Base-by-base conservation (phyloP, 1,140 invertebrate species). In the Eciton burchellii region DNA sequence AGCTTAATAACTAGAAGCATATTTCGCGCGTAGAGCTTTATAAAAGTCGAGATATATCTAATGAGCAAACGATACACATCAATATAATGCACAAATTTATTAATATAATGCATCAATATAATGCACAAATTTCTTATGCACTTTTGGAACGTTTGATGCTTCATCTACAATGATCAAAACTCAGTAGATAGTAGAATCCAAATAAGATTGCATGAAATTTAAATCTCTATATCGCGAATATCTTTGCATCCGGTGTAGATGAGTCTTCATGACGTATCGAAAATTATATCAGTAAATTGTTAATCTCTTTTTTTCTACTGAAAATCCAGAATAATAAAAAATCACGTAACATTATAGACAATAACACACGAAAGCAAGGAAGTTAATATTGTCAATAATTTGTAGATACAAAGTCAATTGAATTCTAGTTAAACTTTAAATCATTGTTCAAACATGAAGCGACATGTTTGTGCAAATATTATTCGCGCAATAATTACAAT, bases 1-100 rank as follows among this genome's bases (percentile, higher is more conserved):
- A 65, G 29, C 47, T 76, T 76, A 76, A 45, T 26, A 76, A 76
- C 45, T 76, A 62, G 29, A 9, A 65, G 65, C 26, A 14, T 76
- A 41, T 24, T 19, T 76, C 60, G 73, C 73, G 19, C 12, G 4
- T 54, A 35, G 14, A 76, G 12, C 21, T 65, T 49, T 35, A 45
- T 65, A 49, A 65, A 76, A 76, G 4, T 65, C 29, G 47, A 65
- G 45, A 41, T 76, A 76, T 4, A 54, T 41, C 41, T 52, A 76
- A 52, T 65, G 47, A 76, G 45, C 60, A 76, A 76, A 76, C 16
- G 16, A 76, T 65, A 65, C 16, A 52, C 11, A 41, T 45, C 43
- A 59, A 59, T 43, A 43, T 21, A 57, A 21, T 54, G 14, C 60
- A 54, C 73, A 41, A 14, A 11, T 52, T 76, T 49, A 65, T 63